Conservation (phyloP, 2,888 invertebrate species). For the Cepaea hortensis region DNA sequence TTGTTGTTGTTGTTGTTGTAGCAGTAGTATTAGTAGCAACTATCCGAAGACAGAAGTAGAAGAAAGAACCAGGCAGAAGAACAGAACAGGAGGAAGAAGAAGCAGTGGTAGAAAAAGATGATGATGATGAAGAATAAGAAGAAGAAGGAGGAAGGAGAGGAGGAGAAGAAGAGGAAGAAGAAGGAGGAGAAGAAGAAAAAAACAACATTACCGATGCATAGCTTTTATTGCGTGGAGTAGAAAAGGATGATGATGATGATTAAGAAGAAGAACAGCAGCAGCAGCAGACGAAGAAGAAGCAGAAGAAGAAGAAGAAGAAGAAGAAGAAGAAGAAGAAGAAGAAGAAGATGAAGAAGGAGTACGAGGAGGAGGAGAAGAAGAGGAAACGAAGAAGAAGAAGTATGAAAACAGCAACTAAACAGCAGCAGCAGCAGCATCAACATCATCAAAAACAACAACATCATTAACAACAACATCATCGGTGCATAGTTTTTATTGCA, state of each 20-base stretch:
- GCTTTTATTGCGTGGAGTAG: background rate
- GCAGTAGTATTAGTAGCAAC: background rate
- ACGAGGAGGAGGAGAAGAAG: no score
- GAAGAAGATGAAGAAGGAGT: background rate
- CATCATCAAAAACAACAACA: no score
- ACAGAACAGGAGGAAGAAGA: background rate
- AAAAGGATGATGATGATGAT: background rate
- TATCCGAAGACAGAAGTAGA: background rate
- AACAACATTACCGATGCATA: no score
- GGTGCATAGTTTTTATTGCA: no score
- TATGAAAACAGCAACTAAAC: no score
- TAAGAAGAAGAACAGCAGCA: background rate
- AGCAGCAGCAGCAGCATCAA: no score
- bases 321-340: background rate
- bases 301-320: background rate
- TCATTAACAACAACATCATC: no score
- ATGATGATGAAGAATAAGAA: background rate
- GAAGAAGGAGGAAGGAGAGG: background rate
- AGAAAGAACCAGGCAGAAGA: background rate
- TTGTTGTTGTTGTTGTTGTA: background rate
- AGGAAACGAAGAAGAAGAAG: no score
- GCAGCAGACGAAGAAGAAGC: background rate
- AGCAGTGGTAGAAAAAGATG: background rate
- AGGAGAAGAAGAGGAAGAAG: background rate
- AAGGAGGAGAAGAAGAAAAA: background rate